Conservation (phyloP, 2,797 vertebrate species). For the Lophotriccus pileatus region DNA sequence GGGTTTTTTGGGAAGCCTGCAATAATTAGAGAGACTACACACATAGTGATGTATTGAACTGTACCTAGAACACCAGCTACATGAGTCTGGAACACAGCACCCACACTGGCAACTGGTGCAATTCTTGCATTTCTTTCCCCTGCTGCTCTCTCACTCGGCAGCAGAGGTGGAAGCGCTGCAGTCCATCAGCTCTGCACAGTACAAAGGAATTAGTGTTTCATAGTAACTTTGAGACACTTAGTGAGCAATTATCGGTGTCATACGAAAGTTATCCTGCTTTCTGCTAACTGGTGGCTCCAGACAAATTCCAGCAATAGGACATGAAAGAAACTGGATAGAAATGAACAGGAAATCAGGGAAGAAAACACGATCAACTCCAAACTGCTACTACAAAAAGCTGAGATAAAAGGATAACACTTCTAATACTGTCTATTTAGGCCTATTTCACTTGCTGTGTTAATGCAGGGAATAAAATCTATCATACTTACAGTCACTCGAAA, state of each 20-base stretch:
- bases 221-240: not conserved
- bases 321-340: not conserved
- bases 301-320: not conserved
- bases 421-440: not conserved
- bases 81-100: not conserved
- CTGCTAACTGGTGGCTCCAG: not conserved
- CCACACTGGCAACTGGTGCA: not conserved
- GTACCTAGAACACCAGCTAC: not conserved
- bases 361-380: rapidly evolving
- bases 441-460: not conserved
- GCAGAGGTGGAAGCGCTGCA: not conserved
- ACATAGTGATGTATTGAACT: not conserved
- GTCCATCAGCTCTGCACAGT: not conserved
- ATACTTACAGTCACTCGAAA: not conserved
- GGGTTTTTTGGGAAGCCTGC: not conserved
- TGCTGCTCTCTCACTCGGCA: not conserved
- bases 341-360: not conserved
- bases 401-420: not conserved
- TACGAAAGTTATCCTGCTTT: not conserved
- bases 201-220: not conserved
- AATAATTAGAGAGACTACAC: not conserved
- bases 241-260: not conserved
- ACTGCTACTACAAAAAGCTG: not conserved
- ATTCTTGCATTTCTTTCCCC: not conserved
- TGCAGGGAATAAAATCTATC: not conserved